A percentile compares a stretch with the other conserved stretches of the same genome.
Conservation (phyloP, 2,797 vertebrate species). For the Xiphorhynchus erythropygius region DNA sequence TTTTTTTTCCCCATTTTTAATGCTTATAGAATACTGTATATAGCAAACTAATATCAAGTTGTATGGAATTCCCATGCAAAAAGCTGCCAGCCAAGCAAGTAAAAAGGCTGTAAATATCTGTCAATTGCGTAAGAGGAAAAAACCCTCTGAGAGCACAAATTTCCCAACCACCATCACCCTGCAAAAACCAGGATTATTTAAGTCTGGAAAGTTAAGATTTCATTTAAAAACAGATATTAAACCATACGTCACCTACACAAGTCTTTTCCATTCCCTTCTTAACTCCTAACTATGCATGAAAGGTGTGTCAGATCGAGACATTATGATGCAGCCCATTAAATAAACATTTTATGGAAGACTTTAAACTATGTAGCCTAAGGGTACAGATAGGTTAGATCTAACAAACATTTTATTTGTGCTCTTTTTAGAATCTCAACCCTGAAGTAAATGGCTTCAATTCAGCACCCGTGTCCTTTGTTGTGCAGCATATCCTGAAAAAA, state of each 20-base stretch:
- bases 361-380: not conserved
- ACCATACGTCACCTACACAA: constrained; percentile 29
- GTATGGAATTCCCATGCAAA: constrained; percentile 44
- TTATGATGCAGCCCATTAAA: constrained; percentile 1
- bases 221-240: constrained; percentile 63
- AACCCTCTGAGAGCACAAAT: constrained; percentile 15
- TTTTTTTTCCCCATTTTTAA: not conserved
- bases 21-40: not conserved
- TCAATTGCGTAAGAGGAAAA: constrained; percentile 52
- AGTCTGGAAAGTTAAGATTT: constrained; percentile 63
- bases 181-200: constrained; percentile 11
- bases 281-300: not conserved
- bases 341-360: not conserved
- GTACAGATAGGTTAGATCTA: not conserved
- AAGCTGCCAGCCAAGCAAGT: constrained; percentile 32
- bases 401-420: not conserved
- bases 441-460: not conserved
- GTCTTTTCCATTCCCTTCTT: constrained; percentile 58
- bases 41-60: constrained; percentile 31
- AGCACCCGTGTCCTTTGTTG: not conserved
- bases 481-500: not conserved
- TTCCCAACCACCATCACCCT: constrained; percentile 20
- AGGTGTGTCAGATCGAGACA: constrained; percentile 28
- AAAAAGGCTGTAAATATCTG: constrained; percentile 51
- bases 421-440: not conserved